Percentiles rank a stretch among this genome's conserved stretches.
phyloP scores from a whole-genome alignment of 2,113 vertebrate species.

The Barnardius zonarius region DNA sequence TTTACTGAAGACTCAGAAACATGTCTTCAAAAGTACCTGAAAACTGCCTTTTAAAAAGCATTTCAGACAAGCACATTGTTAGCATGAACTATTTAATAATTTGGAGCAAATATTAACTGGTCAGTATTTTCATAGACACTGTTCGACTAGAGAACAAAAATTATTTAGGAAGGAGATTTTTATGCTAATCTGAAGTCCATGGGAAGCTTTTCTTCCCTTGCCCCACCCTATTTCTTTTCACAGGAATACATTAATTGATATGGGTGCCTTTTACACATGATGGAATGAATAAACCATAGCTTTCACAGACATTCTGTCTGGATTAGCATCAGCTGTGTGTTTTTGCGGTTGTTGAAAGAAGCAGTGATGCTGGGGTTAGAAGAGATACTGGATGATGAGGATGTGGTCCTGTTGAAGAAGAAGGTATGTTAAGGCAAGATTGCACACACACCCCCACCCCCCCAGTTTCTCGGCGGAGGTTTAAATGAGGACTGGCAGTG shows the following conservation, averaged over 20 bases:
- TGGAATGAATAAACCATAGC: neutral
- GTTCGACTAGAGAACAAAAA: neutral
- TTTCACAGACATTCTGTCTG: neutral
- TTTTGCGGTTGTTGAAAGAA: neutral
- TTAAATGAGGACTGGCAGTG: neutral
- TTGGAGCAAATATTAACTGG: neutral
- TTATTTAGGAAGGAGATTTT: neutral
- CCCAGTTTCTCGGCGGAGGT: neutral
- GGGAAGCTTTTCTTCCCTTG: neutral
- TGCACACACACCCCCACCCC: neutral
- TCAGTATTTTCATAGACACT: neutral
- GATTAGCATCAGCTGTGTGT: neutral
- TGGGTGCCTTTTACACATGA: neutral
- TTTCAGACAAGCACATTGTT: neutral
- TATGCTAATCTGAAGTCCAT: neutral
- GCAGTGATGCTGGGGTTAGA: neutral
- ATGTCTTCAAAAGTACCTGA: conserved; percentile 4
- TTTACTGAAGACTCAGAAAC: neutral
- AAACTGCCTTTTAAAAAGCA: neutral
- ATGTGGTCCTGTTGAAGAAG: neutral
- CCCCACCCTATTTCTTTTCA: neutral
- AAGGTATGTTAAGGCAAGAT: neutral
- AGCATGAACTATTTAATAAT: neutral
- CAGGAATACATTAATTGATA: neutral
- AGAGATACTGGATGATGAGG: neutral